A percentile compares a stretch with the other conserved stretches of the same genome.
These are phyloP conservation scores for Pantelozetes paolii DNA, from an alignment of 2,888 invertebrate genomes.

Conservation along the genomic window DNA sequence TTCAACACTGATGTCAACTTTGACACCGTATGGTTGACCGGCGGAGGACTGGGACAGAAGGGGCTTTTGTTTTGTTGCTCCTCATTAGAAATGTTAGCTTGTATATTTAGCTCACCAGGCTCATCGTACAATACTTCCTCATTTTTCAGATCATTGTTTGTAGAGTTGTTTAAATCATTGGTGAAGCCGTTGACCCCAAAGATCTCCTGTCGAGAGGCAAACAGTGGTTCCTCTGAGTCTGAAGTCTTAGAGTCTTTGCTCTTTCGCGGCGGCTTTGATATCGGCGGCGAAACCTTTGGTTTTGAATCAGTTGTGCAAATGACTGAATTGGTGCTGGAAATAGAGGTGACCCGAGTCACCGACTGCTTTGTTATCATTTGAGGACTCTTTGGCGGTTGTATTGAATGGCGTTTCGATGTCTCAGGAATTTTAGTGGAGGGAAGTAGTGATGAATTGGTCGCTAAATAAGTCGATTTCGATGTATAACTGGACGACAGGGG, in stretches of 20 bases:
- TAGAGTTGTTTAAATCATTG: neutral
- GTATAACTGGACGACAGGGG: constrained; percentile 12
- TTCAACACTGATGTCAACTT: constrained; percentile 34
- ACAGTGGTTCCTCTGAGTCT: constrained; percentile 37
- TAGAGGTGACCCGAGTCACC: neutral
- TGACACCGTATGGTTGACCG: constrained; percentile 25
- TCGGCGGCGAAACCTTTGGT: neutral
- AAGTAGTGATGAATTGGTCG: constrained; percentile 18
- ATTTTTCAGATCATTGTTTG: neutral
- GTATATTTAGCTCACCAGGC: neutral
- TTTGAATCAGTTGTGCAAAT: neutral
- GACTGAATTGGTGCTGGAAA: neutral
- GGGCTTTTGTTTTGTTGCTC: neutral
- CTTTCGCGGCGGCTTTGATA: constrained; percentile 27
- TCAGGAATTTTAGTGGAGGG: constrained; percentile 15
- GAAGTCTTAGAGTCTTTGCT: constrained; percentile 18
- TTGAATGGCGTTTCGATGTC: constrained; percentile 16
- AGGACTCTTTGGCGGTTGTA: constrained; percentile 33
- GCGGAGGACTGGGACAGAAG: constrained; percentile 29
- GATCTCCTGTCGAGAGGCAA: constrained; percentile 38
- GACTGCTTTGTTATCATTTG: neutral
- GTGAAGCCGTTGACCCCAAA: constrained; percentile 20
- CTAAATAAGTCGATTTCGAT: constrained; percentile 2
- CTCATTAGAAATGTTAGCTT: neutral
- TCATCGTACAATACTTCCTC: constrained; percentile 12